Evolutionary conservation across 2,888 invertebrate genomes (phyloP).

Genomic region (Oxyteleia sp.): DNA sequence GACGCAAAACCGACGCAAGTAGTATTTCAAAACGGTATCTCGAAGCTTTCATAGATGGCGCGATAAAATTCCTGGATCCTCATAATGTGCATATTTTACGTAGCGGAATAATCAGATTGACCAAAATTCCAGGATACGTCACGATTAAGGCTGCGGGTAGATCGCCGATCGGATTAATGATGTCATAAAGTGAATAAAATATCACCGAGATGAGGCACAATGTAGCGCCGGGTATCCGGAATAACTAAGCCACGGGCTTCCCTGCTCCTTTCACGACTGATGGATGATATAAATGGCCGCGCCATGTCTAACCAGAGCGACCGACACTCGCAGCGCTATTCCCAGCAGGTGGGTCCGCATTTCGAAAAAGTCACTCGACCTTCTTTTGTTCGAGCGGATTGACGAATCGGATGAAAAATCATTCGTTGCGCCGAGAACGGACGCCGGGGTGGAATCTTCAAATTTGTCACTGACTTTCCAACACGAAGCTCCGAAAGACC

Average conservation of each 20-base stretch:
- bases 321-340: conserved; percentile 81
- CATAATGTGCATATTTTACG: conserved; percentile 83
- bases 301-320: conserved; percentile 75
- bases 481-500: not conserved
- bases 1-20: conserved; percentile 42
- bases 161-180: conserved; percentile 87
- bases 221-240: conserved; percentile 77
- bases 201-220: conserved; percentile 84
- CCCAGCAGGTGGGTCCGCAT: conserved; percentile 84
- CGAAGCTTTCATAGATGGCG: conserved; percentile 63
- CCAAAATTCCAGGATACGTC: conserved; percentile 78
- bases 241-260: conserved; percentile 68
- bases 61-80: conserved; percentile 69
- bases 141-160: conserved; percentile 85
- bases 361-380: conserved; percentile 64
- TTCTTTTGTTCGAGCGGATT: conserved; percentile 64
- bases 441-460: conserved; percentile 17
- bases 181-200: conserved; percentile 88
- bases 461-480: conserved; percentile 39
- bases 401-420: conserved; percentile 63
- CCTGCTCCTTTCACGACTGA: conserved; percentile 79
- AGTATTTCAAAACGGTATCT: conserved; percentile 64
- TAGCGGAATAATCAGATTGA: conserved; percentile 78
- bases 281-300: conserved; percentile 86
- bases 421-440: not conserved